phyloP scores from a whole-genome alignment of 2,888 invertebrate species.

The Pristionchus exspectatus region DNA sequence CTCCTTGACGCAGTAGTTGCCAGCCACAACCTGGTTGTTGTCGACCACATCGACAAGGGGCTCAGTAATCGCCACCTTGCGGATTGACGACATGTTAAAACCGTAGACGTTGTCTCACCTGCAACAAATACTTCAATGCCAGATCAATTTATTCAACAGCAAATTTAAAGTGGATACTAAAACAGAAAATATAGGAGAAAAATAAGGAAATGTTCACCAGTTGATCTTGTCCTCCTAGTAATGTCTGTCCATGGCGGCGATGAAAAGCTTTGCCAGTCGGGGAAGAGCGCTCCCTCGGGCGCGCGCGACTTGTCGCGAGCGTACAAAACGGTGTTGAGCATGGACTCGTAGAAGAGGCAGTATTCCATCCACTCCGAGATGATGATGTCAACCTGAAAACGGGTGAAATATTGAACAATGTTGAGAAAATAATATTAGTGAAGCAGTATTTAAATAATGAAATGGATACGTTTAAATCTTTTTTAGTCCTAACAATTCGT shows the following conservation, averaged over 20 bases:
- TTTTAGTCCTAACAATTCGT: too few relatives aligned
- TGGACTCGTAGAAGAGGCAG: slow-evolving; percentile 97
- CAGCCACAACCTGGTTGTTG: slow-evolving; percentile 97
- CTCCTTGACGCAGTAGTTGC: slow-evolving; percentile 91
- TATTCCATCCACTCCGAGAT: slow-evolving; percentile 90
- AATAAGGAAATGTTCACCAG: slow-evolving; percentile 83
- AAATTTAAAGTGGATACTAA: too few relatives aligned
- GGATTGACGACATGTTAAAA: slow-evolving; percentile 99
- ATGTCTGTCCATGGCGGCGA: slow-evolving; percentile 92
- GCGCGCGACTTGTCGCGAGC: slow-evolving; percentile 97
- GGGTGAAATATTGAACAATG: too few relatives aligned
- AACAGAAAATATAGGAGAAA: too few relatives aligned
- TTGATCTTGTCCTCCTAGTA: slow-evolving; percentile 99
- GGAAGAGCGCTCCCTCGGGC: slow-evolving; percentile 90
- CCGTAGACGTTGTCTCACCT: too few relatives aligned
- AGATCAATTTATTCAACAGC: too few relatives aligned
- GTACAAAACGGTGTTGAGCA: slow-evolving; percentile 98
- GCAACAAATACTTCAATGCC: too few relatives aligned
- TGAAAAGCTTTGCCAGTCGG: slow-evolving; percentile 92
- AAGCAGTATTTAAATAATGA: neutral
- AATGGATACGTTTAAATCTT: too few relatives aligned
- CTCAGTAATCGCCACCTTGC: slow-evolving; percentile 97
- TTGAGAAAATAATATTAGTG: too few relatives aligned
- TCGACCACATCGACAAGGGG: slow-evolving; percentile 99
- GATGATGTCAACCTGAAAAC: slow-evolving; percentile 89